Evolutionary conservation across 2,888 invertebrate genomes (phyloP), one percentile per base, ranked within the genome.

Genomic region (Lottia scabra): DNA sequence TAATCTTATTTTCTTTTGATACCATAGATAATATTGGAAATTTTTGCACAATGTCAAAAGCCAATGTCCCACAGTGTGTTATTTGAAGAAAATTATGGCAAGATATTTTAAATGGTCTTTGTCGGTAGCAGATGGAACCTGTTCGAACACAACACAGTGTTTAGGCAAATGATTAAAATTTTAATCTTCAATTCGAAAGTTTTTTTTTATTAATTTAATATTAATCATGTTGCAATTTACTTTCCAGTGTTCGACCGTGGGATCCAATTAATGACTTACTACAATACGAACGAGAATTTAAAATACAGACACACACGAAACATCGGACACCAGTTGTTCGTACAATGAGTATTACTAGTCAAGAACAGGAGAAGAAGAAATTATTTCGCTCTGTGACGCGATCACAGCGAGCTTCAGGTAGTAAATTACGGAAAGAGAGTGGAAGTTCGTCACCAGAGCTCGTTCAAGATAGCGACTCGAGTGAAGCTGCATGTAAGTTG

Each of bases 221-320:
- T 8, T 23, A 62, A 62, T 0, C 1, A 13, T 30, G 26, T 19
- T 38, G 46, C n/a, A 26, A 64, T 67, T 75, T 30, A 63, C 70
- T 27, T 80, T 81, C 5, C 80, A 91, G 91, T 78, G 91, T 94
- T 71, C 91, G 97, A 63, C 96, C 97, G 0, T 98, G 98, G 97
- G 95, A 96, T 90, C 92, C 93, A 0, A 92, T 94, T 71, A 95
- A 96, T 78, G 97, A 98, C 88, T 89, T 95, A 30, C 91, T 95
- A 77, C 97, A 97, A 86, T 97, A 94, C 88, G 97, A 98, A 87
- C 92, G 93, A 8, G 93, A 95, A 70, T 97, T 94, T 88, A 91
- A 94, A 67, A 93, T 97, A 56, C 92, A 93, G 72, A 95, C 96
- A 0, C 93, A 94, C 88, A 94, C 94, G 10, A 92, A 93, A 71